A percentile compares a stretch with the other conserved stretches of the same genome.
Evolutionary conservation across 2,888 invertebrate species (phyloP).

Genomic region (Heteropelma amictum): DNA sequence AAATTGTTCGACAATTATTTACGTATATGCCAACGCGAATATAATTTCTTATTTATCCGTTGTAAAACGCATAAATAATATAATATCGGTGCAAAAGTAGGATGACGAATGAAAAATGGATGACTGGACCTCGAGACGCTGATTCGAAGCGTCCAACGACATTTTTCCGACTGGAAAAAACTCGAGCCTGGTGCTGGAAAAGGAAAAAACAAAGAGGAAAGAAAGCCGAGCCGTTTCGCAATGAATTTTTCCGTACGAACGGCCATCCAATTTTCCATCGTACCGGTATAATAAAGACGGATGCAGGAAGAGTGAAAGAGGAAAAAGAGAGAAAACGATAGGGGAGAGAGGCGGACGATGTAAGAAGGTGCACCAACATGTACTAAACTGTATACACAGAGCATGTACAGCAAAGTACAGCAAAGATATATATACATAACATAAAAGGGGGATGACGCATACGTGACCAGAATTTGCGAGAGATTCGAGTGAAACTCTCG

Average conservation of each 20-base stretch:
- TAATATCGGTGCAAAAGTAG: no score
- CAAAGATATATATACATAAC: not conserved
- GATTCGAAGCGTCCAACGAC: not conserved
- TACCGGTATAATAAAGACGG: constrained; percentile 62
- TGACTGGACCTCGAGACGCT: not conserved
- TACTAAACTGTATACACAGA: not conserved
- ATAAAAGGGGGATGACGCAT: constrained; percentile 37
- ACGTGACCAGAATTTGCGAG: constrained; percentile 61
- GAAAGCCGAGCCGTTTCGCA: constrained; percentile 21
- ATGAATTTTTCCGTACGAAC: constrained; percentile 52
- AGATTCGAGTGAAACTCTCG: constrained; percentile 49
- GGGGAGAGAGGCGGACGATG: no score
- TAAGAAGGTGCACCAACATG: no score
- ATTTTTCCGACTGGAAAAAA: not conserved
- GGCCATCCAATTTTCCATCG: constrained; percentile 54
- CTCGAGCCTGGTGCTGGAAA: not conserved
- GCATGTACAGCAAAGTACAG: no score
- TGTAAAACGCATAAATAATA: no score
- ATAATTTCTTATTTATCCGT: no score
- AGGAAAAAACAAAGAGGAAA: not conserved
- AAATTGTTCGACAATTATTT: no score
- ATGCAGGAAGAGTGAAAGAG: constrained; percentile 44
- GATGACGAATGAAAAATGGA: no score
- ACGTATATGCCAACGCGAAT: no score
- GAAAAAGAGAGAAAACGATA: not conserved